phyloP scores from a whole-genome alignment of 1,140 invertebrate species.

The Elymnias hypermnestra region DNA sequence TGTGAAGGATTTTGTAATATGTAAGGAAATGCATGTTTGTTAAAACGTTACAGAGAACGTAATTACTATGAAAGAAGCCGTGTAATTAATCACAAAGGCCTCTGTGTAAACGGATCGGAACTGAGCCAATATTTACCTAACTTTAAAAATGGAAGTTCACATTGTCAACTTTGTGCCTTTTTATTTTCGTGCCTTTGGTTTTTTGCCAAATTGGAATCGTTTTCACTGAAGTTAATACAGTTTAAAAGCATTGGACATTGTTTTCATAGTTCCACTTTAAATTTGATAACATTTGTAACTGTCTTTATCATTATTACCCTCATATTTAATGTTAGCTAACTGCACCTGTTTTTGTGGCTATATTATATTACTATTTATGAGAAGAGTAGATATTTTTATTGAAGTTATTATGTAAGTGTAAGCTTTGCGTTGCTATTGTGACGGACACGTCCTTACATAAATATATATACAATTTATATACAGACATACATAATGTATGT shows the following conservation, averaged over 20 bases:
- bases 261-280: slow-evolving; percentile 5
- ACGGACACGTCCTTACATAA: too few relatives aligned
- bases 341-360: too few relatives aligned
- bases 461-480: too few relatives aligned
- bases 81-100: slow-evolving; percentile 29
- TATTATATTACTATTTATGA: too few relatives aligned
- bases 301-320: too few relatives aligned
- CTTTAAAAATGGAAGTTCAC: slow-evolving; percentile 28
- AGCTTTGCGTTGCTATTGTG: too few relatives aligned
- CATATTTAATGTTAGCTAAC: too few relatives aligned
- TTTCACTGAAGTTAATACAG: slow-evolving; percentile 28
- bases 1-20: neutral
- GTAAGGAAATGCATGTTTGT: slow-evolving; percentile 21
- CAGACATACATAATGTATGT: too few relatives aligned
- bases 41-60: slow-evolving; percentile 22
- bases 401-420: too few relatives aligned
- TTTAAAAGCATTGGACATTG: slow-evolving; percentile 26
- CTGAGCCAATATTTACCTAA: slow-evolving; percentile 25
- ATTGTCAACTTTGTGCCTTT: slow-evolving; percentile 22
- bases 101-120: slow-evolving; percentile 18
- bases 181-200: slow-evolving; percentile 19
- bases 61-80: slow-evolving; percentile 18
- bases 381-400: too few relatives aligned
- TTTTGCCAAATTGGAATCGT: slow-evolving; percentile 28
- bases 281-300: neutral